Evolutionary conservation across 2,888 invertebrate species (phyloP).

Genomic region (Pomacea canaliculata): DNA sequence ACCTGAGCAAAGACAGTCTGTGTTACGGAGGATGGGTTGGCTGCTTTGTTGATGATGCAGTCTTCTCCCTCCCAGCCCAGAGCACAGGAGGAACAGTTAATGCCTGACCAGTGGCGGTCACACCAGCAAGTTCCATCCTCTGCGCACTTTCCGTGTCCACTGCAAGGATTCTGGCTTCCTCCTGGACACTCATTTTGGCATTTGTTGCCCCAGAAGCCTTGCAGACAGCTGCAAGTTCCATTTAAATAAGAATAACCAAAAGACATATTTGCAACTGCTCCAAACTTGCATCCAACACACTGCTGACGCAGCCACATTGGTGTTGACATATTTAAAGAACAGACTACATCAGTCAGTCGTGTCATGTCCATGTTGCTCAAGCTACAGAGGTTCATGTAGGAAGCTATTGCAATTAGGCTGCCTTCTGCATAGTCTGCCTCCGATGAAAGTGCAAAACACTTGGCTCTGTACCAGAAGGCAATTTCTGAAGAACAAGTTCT

Average conservation of each 20-base stretch:
- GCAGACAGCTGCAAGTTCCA: slow-evolving; percentile 42
- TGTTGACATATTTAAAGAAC: slow-evolving; percentile 30
- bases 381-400: slow-evolving; percentile 38
- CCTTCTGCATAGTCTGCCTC: slow-evolving; percentile 36
- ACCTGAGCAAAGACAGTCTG: slow-evolving; percentile 43
- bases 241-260: slow-evolving; percentile 1
- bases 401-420: slow-evolving; percentile 41
- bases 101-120: slow-evolving; percentile 42
- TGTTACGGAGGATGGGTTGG: neutral
- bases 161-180: slow-evolving; percentile 45
- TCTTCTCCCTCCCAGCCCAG: slow-evolving; percentile 45
- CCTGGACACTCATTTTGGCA: slow-evolving; percentile 49
- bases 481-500: slow-evolving; percentile 30
- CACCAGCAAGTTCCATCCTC: slow-evolving; percentile 46
- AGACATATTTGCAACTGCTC: slow-evolving; percentile 20
- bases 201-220: slow-evolving; percentile 48
- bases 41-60: slow-evolving; percentile 39
- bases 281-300: slow-evolving; percentile 45
- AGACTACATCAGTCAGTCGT: slow-evolving; percentile 31
- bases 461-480: slow-evolving; percentile 39
- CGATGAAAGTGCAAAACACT: slow-evolving; percentile 39
- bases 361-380: slow-evolving; percentile 27
- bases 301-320: slow-evolving; percentile 45
- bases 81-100: slow-evolving; percentile 41
- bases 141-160: slow-evolving; percentile 43